A percentile compares a stretch with the other conserved stretches of the same genome.
These are phyloP conservation scores for Conops quadrifasciatus DNA, from an alignment of 2,888 invertebrate genomes.

Conservation along the genomic window DNA sequence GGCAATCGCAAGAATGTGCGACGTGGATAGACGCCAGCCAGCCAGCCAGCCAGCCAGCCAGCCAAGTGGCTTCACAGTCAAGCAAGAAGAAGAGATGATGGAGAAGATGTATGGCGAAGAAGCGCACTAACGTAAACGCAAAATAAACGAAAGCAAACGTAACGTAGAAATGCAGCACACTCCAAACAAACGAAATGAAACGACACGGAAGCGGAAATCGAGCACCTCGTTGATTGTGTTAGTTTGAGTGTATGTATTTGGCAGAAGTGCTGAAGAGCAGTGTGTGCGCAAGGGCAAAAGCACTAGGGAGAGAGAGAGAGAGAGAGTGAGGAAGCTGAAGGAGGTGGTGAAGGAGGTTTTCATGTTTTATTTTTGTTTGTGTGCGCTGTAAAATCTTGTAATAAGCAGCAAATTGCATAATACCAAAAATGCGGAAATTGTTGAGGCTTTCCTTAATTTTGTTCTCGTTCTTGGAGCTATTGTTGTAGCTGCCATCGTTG, in stretches of 20 bases:
- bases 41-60: not conserved
- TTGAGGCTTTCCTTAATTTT: not conserved
- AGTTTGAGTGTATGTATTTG: conserved; percentile 2
- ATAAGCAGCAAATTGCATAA: conserved; percentile 30
- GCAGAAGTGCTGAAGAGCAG: not conserved
- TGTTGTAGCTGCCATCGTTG: not conserved
- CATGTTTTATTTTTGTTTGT: not conserved
- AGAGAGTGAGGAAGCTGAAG: not conserved
- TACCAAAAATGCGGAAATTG: conserved; percentile 38
- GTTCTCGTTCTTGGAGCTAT: conserved; percentile 39
- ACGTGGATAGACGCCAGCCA: not conserved
- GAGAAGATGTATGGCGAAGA: not conserved
- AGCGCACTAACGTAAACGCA: conserved; percentile 23
- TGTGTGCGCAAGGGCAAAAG: not conserved
- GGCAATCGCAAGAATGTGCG: conserved; percentile 51
- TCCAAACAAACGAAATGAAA: conserved; percentile 19
- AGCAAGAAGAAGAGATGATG: not conserved
- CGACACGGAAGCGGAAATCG: conserved; percentile 24
- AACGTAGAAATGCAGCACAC: conserved; percentile 13
- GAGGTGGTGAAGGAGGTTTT: too few species aligned
- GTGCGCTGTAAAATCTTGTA: conserved; percentile 47
- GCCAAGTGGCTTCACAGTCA: too few species aligned
- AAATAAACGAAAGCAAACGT: conserved; percentile 20
- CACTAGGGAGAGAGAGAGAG: not conserved
- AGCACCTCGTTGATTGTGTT: conserved; percentile 31